Conservation (phyloP, 2,888 invertebrate species). For the Agelastica alni region DNA sequence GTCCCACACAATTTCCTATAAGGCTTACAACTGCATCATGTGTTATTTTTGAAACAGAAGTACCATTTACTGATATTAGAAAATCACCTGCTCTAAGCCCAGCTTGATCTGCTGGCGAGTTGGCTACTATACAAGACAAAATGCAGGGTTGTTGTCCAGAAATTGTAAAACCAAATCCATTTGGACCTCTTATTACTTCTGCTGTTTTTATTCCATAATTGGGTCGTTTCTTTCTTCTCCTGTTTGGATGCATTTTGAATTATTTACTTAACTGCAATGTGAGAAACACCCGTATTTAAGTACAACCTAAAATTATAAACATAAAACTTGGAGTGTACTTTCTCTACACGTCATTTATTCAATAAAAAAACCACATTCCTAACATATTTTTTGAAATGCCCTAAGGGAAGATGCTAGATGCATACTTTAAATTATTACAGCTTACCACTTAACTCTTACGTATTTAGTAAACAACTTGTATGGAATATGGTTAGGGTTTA, state of each 20-base stretch:
- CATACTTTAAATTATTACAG: slow-evolving; percentile 10
- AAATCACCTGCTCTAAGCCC: slow-evolving; percentile 92
- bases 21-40: slow-evolving; percentile 93
- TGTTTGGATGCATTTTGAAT: slow-evolving; percentile 62
- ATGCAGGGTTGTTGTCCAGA: slow-evolving; percentile 96
- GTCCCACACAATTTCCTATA: slow-evolving; percentile 84
- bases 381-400: slow-evolving; percentile 23
- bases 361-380: slow-evolving; percentile 24
- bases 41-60: slow-evolving; percentile 87
- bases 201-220: slow-evolving; percentile 80
- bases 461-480: background rate
- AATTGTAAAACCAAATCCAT: slow-evolving; percentile 97
- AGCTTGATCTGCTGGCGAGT: slow-evolving; percentile 88
- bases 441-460: background rate
- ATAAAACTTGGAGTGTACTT: slow-evolving; percentile 17
- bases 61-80: slow-evolving; percentile 87
- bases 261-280: background rate
- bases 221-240: slow-evolving; percentile 71
- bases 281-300: slow-evolving; percentile 8
- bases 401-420: slow-evolving; percentile 17
- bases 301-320: slow-evolving; percentile 9
- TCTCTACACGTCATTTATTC: slow-evolving; percentile 24
- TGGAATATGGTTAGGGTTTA: too few species aligned
- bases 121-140: slow-evolving; percentile 87
- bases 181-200: slow-evolving; percentile 82